Conservation (phyloP, 2,113 vertebrate species). For the Conger conger region DNA sequence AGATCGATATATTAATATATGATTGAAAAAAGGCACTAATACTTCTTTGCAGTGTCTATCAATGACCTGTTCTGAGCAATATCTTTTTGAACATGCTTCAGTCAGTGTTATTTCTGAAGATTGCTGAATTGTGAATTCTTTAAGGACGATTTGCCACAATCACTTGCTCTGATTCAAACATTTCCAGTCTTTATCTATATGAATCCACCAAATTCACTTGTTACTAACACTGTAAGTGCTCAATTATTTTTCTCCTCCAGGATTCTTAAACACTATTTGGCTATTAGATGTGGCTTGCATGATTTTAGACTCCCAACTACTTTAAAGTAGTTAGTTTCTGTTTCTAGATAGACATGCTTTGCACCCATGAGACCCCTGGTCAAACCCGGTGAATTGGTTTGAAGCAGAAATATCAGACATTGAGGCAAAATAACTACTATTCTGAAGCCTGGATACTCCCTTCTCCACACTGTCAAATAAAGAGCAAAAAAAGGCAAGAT, state of each 20-base stretch:
- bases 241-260: not conserved
- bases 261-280: not conserved
- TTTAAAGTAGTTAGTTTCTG: not conserved
- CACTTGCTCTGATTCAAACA: not conserved
- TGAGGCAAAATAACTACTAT: not conserved
- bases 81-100: not conserved
- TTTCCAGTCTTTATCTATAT: not conserved
- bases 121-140: not conserved
- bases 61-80: not conserved
- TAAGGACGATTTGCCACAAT: not conserved
- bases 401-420: not conserved
- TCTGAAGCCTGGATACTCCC: not conserved
- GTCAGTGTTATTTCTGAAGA: not conserved
- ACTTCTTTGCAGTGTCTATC: not conserved
- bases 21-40: constrained; percentile 21
- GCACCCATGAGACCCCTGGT: not conserved
- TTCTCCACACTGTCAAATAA: not conserved
- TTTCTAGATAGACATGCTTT: not conserved
- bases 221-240: not conserved
- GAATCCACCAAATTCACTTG: not conserved
- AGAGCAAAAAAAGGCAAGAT: not conserved
- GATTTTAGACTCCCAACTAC: not conserved
- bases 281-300: not conserved
- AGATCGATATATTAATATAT: constrained; percentile 16
- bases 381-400: not conserved